Conservation (phyloP, 1,140 invertebrate genomes). For the Armadillidium nasatum region DNA sequence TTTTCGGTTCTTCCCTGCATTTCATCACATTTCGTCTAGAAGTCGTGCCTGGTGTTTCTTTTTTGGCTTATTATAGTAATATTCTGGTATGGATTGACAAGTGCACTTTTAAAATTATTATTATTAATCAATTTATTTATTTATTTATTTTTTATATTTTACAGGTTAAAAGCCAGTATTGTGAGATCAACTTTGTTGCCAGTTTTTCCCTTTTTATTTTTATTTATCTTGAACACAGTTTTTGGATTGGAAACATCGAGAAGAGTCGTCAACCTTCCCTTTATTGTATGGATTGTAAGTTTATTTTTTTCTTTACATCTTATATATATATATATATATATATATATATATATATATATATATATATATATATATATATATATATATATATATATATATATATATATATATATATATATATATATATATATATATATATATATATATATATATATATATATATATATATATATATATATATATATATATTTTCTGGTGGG, state of each 20-base stretch:
- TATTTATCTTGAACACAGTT: conserved; percentile 2
- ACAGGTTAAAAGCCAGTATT: too few species aligned
- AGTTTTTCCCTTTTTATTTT: neutral
- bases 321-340: conserved; percentile 23
- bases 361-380: conserved; percentile 21
- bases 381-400: conserved; percentile 25
- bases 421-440: conserved; percentile 16
- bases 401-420: conserved; percentile 12
- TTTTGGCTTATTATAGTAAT: too few species aligned
- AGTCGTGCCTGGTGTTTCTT: too few species aligned
- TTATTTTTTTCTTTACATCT: too few species aligned
- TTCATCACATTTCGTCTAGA: too few species aligned
- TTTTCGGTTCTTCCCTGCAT: too few species aligned
- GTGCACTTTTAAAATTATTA: too few species aligned
- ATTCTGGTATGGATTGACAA: too few species aligned
- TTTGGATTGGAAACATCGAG: neutral
- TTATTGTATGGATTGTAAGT: neutral
- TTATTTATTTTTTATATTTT: too few species aligned
- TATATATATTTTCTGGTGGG: too few species aligned
- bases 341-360: conserved; percentile 24
- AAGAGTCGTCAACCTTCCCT: neutral
- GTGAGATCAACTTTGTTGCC: neutral
- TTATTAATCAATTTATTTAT: too few species aligned
- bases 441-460: conserved; percentile 15
- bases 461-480: neutral